Evolutionary conservation across 1,140 invertebrate genomes (phyloP), one percentile per base, ranked within the genome.

Genomic region (Rhyacophila brunnea): DNA sequence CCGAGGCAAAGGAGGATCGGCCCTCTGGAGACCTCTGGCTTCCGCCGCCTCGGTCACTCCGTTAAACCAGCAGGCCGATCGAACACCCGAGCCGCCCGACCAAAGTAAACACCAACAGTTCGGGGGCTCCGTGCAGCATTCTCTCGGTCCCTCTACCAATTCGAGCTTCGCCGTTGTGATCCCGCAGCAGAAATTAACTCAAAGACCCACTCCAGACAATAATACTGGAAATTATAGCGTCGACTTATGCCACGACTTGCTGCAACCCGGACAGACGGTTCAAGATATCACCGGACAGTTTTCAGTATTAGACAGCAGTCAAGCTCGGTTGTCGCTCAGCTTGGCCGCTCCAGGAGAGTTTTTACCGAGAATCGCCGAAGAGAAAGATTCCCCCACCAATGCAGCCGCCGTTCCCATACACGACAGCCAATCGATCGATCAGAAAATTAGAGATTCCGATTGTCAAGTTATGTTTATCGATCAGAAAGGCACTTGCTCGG

Each of bases 361-460:
- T 3, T 68, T 90, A 40, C 87, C 87, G 2, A 77, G 87, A 54
- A 90, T 89, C 63, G 89, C 90, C 0, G 90, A 92, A 69, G 89
- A 92, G 70, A 91, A 91, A 69, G 89, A 92, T 72, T 91, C 89
- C 10, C 89, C 89, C 0, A 91, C 89, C 0, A 84, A 84, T 53
- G 61, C 78, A 67, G 45, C 71, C 71, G 34, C 69, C 68, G 18
- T 43, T 19, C 49, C 40, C 1, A 15, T 62, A 1, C 55, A 52
- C 46, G 62, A 60, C 17, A 52, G 59, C 6, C 55, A 46, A 13
- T 58, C 28, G 20, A 35, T 58, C 3, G 58, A 64, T 14, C 53
- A 60, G 40, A 64, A 60, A 43, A 60, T 64, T 36, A 36, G 36
- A 14, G 62, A 64, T 35, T 42, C 62, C 5, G 54, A 64, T 40